Conservation (phyloP, 1,140 invertebrate genomes). For the Aporrectodea caliginosa region DNA sequence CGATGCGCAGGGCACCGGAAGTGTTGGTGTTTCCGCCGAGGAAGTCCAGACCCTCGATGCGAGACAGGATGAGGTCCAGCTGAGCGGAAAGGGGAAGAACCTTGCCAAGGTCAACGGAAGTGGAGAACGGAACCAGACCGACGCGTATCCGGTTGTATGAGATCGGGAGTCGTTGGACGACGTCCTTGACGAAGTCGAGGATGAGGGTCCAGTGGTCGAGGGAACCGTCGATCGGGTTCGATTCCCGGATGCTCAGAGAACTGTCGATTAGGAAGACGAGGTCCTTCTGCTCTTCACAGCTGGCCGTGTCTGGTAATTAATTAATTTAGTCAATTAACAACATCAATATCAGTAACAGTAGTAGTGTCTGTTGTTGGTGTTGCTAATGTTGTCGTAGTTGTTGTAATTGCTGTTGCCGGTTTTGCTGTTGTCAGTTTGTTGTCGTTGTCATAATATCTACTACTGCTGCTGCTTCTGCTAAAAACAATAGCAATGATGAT, state of each 20-base stretch:
- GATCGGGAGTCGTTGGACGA: conserved; percentile 20
- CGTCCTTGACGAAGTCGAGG: conserved; percentile 17
- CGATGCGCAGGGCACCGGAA: conserved; percentile 20
- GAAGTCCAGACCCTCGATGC: not conserved
- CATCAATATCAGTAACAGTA: too few relatives aligned
- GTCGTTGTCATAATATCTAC: too few relatives aligned
- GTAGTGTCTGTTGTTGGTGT: too few relatives aligned
- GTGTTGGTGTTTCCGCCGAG: conserved; percentile 29
- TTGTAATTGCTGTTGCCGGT: too few relatives aligned
- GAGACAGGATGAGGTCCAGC: not conserved
- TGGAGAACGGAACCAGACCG: conserved; percentile 22
- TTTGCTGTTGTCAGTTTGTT: too few relatives aligned
- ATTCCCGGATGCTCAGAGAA: conserved; percentile 23
- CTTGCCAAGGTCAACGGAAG: not conserved
- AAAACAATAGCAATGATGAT: too few relatives aligned
- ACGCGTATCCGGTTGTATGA: conserved; percentile 1
- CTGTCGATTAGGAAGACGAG: conserved; percentile 28
- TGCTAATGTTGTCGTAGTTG: too few relatives aligned
- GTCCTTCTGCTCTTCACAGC: too few relatives aligned
- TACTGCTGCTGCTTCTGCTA: too few relatives aligned
- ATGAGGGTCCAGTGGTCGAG: conserved; percentile 28
- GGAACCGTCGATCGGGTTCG: conserved; percentile 12
- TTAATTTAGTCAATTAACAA: too few relatives aligned
- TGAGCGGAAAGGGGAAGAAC: not conserved
- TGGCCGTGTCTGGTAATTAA: too few relatives aligned